A percentile compares a stretch with the other conserved stretches of the same genome.
These are phyloP conservation scores for Dendrolimus pini DNA, from an alignment of 2,888 invertebrate species.

Conservation along the genomic window DNA sequence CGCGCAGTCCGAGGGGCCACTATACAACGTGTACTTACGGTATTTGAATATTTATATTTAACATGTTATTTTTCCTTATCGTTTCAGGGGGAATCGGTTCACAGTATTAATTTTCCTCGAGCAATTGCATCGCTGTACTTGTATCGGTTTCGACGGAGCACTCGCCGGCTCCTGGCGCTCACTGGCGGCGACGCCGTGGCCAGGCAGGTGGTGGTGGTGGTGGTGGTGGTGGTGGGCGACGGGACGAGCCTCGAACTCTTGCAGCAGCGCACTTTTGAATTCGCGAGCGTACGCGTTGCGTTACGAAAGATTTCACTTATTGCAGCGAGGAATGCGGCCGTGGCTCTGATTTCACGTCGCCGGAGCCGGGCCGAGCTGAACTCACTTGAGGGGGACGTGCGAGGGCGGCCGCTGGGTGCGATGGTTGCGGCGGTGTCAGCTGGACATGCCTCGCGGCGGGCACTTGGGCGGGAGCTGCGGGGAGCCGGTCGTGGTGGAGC, in stretches of 20 bases:
- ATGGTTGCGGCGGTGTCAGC: slow-evolving; percentile 46
- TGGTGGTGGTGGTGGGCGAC: no score
- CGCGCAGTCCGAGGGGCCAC: no score
- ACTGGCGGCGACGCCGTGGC: no score
- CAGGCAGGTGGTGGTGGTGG: no score
- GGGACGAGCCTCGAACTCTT: no score
- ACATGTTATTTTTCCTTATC: no score
- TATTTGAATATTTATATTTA: no score
- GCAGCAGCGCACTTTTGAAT: background rate
- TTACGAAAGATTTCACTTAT: slow-evolving; percentile 3
- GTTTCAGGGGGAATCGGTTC: background rate
- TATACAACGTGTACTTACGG: no score
- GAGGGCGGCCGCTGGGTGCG: slow-evolving; percentile 23
- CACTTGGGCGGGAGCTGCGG: slow-evolving; percentile 20
- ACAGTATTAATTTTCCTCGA: background rate
- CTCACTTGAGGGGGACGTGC: slow-evolving; percentile 37
- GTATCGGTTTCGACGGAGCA: no score
- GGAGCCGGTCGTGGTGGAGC: slow-evolving; percentile 20
- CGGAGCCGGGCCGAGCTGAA: slow-evolving; percentile 9
- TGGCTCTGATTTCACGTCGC: slow-evolving; percentile 10
- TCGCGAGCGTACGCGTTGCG: background rate
- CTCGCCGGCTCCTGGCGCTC: no score
- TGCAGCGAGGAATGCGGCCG: slow-evolving; percentile 10
- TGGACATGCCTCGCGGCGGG: slow-evolving; percentile 39
- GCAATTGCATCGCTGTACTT: background rate